Evolutionary conservation across 1,140 invertebrate species (phyloP), one percentile per base, ranked within the genome.

Genomic region (Rhagoletis pomonella): DNA sequence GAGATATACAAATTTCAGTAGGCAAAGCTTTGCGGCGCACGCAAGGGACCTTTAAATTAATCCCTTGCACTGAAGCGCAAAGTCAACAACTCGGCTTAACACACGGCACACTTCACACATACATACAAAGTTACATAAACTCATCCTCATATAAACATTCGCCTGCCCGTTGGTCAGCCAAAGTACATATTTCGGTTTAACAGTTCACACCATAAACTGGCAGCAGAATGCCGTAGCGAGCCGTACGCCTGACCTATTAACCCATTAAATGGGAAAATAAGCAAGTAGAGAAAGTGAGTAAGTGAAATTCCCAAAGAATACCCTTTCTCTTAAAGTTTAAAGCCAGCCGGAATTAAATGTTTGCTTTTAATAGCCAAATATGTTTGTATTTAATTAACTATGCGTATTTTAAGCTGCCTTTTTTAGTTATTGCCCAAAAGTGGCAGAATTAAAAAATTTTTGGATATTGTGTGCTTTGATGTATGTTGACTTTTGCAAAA

Each of bases 21-120:
- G 19, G 47, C 2, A n/a, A 42, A 29, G 73, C 9, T 44, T 19
- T 55, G n/a, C 55, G 73, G 73, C 6, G 47, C 47, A 81, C n/a
- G 2, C 17, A 81, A 81, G 73, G n/a, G 47, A 55, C 50, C 73
- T 81, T 50, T 81, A 81, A 81, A 81, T 81, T 81, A 81, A 81
- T 12, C 44, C 73, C 17, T 19, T 55, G 73, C 73, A 81, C 73
- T 55, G 73, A 81, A 50, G 73, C 73, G 55, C 47, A 42, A 81
- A 81, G 73, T 81, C 73, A 81, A 81, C 73, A 81, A 81, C n/a
- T 81, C 73, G 29, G 73, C 50, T 81, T 81, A 81, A 55, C 73
- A 81, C 19, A 81, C 9, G 4, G 47, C n/a, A 81, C 47, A 7
- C 14, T 17, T 4, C 47, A 9, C 47, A 55, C 47, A 55, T 44